These are phyloP conservation scores for Punctoribates punctum DNA, from an alignment of 2,888 invertebrate genomes.

Conservation along the genomic window DNA sequence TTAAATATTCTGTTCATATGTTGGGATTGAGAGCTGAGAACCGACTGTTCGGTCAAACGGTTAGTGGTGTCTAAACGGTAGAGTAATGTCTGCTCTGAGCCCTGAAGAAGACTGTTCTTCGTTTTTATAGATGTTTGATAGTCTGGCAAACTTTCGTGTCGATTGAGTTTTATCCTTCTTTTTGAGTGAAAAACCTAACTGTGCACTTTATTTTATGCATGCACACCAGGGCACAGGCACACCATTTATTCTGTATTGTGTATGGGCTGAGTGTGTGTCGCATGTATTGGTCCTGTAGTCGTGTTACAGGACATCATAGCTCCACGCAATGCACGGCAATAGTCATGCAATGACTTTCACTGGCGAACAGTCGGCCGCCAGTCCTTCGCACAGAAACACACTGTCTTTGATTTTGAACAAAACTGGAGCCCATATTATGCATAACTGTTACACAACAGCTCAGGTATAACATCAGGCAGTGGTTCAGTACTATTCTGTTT, in stretches of 20 bases:
- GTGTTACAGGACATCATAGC: conserved; percentile 32
- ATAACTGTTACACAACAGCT: background rate
- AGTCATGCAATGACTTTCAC: conserved; percentile 26
- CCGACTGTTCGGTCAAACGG: too few species aligned
- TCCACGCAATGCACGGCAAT: conserved; percentile 27
- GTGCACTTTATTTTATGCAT: conserved; percentile 31
- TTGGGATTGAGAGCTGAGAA: too few species aligned
- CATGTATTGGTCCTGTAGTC: conserved; percentile 22
- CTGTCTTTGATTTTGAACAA: background rate
- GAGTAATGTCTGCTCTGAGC: background rate
- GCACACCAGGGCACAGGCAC: conserved; percentile 5
- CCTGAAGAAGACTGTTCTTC: background rate
- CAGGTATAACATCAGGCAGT: background rate
- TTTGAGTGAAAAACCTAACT: conserved; percentile 4
- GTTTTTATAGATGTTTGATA: conserved; percentile 34
- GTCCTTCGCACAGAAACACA: conserved; percentile 16
- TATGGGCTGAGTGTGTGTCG: conserved; percentile 14
- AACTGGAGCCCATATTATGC: background rate
- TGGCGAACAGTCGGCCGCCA: background rate
- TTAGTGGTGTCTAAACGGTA: background rate
- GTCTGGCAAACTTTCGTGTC: conserved; percentile 25
- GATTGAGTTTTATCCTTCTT: conserved; percentile 8
- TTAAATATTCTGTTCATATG: too few species aligned
- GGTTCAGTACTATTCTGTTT: background rate
- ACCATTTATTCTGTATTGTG: conserved; percentile 1